Evolutionary conservation across 2,888 invertebrate species (phyloP).

Genomic region (Cosmorhoe ocellata): DNA sequence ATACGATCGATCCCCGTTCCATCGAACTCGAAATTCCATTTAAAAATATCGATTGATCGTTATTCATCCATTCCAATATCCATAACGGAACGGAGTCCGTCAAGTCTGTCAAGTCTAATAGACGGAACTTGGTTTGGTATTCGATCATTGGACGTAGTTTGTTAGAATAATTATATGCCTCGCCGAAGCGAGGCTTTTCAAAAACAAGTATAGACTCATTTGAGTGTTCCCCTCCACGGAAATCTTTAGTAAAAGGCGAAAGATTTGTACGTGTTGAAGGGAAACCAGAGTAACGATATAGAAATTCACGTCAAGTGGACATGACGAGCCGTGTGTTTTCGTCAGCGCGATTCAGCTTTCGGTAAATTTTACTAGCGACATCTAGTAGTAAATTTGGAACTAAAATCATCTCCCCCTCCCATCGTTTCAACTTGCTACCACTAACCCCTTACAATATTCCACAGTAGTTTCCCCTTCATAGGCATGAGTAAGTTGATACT

Average conservation of each 20-base stretch:
- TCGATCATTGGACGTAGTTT: too few species aligned
- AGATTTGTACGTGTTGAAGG: constrained; percentile 87
- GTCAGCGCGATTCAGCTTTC: constrained; percentile 11
- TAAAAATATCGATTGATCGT: too few species aligned
- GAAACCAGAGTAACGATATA: constrained; percentile 80
- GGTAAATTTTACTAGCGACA: constrained; percentile 14
- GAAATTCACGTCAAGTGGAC: neutral
- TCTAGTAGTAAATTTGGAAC: constrained; percentile 3
- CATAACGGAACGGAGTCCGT: too few species aligned
- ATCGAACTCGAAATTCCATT: too few species aligned
- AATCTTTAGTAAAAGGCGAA: constrained; percentile 92
- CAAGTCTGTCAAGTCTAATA: too few species aligned
- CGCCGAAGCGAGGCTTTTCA: constrained; percentile 7
- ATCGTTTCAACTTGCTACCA: too few species aligned
- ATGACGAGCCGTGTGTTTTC: constrained; percentile 1
- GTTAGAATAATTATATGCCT: neutral
- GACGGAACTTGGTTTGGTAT: too few species aligned
- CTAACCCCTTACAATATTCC: too few species aligned
- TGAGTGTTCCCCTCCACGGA: constrained; percentile 85
- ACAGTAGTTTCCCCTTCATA: too few species aligned
- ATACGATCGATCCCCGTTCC: too few species aligned
- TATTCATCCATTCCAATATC: too few species aligned
- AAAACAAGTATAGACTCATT: constrained; percentile 6
- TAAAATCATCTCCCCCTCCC: neutral
- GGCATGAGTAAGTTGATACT: too few species aligned